Evolutionary conservation across 2,888 invertebrate species (phyloP).

Genomic region (Aelia acuminata): DNA sequence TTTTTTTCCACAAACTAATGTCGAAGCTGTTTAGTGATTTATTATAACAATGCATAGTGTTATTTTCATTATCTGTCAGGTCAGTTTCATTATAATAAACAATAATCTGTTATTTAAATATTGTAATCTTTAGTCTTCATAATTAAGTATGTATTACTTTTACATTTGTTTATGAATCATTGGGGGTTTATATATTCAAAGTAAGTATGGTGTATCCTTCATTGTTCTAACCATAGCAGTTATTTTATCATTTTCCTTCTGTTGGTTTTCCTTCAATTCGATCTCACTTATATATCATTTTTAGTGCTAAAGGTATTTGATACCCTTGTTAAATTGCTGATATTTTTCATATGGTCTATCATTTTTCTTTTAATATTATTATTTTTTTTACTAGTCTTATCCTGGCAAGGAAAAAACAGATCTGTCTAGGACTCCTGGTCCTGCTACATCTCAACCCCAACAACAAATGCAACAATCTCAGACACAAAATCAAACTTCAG

Average conservation of each 20-base stretch:
- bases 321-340: neutral
- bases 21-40: no score
- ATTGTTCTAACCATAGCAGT: neutral
- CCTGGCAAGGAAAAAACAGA: conserved; percentile 51
- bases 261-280: neutral
- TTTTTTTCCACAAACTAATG: no score
- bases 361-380: neutral
- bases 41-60: no score
- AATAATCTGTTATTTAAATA: no score
- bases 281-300: neutral
- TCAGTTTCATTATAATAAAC: no score
- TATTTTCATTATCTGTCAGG: no score
- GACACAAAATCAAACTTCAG: neutral
- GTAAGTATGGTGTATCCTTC: neutral
- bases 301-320: neutral
- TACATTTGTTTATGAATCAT: no score
- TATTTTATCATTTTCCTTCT: neutral
- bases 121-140: no score
- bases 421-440: neutral
- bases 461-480: conserved; percentile 23
- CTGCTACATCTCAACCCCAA: neutral
- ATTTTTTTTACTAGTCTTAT: conserved; percentile 26
- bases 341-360: neutral
- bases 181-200: neutral
- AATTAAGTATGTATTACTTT: no score